Evolutionary conservation across 2,888 invertebrate species (phyloP).

Genomic region (Sialis fuliginosa): DNA sequence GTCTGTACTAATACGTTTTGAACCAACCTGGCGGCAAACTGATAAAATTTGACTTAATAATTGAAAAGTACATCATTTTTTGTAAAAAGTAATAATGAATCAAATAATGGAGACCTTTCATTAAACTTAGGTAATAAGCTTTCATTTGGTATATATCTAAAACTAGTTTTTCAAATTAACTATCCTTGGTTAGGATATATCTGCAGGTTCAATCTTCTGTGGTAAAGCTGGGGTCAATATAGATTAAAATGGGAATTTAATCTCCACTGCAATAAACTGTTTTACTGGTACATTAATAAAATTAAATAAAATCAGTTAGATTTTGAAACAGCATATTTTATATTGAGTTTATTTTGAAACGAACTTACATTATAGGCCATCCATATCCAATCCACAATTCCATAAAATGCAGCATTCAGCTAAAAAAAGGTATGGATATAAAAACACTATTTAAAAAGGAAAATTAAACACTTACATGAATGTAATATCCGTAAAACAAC

Average conservation of each 20-base stretch:
- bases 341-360: too few relatives aligned
- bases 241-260: too few relatives aligned
- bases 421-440: background rate
- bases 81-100: background rate
- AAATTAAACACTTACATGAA: slow-evolving; percentile 50
- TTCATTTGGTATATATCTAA: too few relatives aligned
- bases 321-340: too few relatives aligned
- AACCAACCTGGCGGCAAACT: too few relatives aligned
- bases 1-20: background rate
- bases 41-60: background rate
- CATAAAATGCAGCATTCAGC: slow-evolving; percentile 3
- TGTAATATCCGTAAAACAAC: slow-evolving; percentile 78
- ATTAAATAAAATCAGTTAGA: too few relatives aligned
- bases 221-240: too few relatives aligned
- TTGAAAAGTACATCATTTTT: background rate
- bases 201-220: too few relatives aligned
- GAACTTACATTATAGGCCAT: slow-evolving; percentile 69
- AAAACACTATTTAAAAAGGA: background rate
- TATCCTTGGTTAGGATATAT: too few relatives aligned
- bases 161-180: too few relatives aligned
- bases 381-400: slow-evolving; percentile 58
- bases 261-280: too few relatives aligned
- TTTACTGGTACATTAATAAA: too few relatives aligned
- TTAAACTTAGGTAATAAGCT: background rate
- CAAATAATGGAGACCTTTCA: slow-evolving; percentile 1